phyloP scores from a whole-genome alignment of 2,797 vertebrate genomes.

The Trematocara caparti region DNA sequence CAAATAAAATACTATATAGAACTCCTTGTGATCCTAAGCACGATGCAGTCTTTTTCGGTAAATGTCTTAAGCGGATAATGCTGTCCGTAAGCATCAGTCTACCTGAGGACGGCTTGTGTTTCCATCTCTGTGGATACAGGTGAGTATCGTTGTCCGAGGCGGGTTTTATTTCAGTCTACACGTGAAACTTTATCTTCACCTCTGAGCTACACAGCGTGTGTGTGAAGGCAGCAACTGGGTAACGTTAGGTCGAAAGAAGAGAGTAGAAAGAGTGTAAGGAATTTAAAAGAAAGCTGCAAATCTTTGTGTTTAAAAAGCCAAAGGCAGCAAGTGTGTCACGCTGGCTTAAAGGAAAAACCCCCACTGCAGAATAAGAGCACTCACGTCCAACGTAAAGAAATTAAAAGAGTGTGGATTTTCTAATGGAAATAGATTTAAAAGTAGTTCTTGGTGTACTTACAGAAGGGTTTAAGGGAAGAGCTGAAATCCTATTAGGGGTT shows the following conservation, averaged over 20 bases:
- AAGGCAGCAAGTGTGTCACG: neutral
- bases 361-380: neutral
- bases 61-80: neutral
- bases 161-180: slow-evolving; percentile 18
- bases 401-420: neutral
- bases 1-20: neutral
- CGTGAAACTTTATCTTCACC: slow-evolving; percentile 30
- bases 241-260: neutral
- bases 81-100: neutral
- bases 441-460: neutral
- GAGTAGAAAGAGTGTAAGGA: neutral
- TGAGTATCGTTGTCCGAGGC: slow-evolving; percentile 24
- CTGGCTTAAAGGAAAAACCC: neutral
- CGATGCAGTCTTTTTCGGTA: neutral
- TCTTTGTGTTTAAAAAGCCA: neutral
- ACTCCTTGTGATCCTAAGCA: neutral
- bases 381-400: neutral
- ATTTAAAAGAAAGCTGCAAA: neutral
- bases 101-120: neutral
- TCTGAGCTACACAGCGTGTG: neutral
- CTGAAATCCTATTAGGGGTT: neutral
- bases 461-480: neutral
- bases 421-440: neutral
- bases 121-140: slow-evolving; percentile 12
- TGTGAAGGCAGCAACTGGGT: neutral